Evolutionary conservation across 2,888 invertebrate genomes (phyloP).

Genomic region (Drosophila setosimentum): DNA sequence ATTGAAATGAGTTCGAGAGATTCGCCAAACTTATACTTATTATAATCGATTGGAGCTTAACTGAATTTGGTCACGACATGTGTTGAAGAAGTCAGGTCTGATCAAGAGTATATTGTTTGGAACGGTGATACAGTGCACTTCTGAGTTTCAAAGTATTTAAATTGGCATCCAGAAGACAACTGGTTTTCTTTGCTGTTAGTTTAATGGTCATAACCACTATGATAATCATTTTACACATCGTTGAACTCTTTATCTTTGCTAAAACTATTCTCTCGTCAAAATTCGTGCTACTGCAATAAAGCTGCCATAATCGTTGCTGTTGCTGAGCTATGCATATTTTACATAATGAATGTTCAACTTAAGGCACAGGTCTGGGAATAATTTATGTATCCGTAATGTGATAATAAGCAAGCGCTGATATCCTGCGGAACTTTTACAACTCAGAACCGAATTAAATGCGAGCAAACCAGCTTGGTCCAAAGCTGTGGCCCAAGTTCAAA

Average conservation of each 20-base stretch:
- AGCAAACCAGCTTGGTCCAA: slow-evolving; percentile 17
- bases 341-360: slow-evolving; percentile 60
- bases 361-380: slow-evolving; percentile 69
- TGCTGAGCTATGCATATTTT: slow-evolving; percentile 43
- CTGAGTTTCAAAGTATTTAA: neutral
- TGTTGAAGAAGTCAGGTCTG: neutral
- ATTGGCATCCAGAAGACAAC: neutral
- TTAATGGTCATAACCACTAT: neutral
- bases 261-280: slow-evolving; percentile 26
- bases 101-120: neutral
- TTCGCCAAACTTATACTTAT: slow-evolving; percentile 10
- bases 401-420: slow-evolving; percentile 80
- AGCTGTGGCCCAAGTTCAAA: slow-evolving; percentile 64
- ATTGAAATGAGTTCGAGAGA: neutral
- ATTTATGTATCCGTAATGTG: slow-evolving; percentile 77
- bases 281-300: slow-evolving; percentile 46
- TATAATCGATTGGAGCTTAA: slow-evolving; percentile 1
- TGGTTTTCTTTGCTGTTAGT: neutral
- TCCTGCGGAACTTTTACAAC: slow-evolving; percentile 76
- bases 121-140: neutral
- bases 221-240: slow-evolving; percentile 14
- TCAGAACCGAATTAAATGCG: slow-evolving; percentile 23
- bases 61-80: neutral
- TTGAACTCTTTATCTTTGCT: slow-evolving; percentile 21
- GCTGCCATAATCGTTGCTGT: slow-evolving; percentile 22